These are phyloP conservation scores for Morelia viridis DNA, from an alignment of 2,797 vertebrate species.

Conservation along the genomic window DNA sequence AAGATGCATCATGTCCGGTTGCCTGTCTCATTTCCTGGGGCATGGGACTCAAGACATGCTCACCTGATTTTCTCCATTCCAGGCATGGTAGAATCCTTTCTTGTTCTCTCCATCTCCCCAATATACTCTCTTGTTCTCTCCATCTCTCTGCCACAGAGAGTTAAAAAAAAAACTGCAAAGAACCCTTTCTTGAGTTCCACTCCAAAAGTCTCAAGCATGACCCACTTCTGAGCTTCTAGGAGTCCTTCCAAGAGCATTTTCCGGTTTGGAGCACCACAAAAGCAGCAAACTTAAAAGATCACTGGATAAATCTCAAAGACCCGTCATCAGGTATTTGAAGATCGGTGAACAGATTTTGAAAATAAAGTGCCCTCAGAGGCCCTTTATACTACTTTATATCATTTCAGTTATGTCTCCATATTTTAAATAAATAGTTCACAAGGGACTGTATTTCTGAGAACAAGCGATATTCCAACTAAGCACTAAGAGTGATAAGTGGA, in stretches of 20 bases:
- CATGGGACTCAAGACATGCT: background rate
- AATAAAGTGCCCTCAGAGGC: slow-evolving; percentile 37
- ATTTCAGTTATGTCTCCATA: background rate
- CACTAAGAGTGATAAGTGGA: background rate
- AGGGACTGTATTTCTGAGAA: slow-evolving; percentile 5
- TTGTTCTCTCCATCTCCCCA: slow-evolving; percentile 36
- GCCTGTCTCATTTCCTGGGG: background rate
- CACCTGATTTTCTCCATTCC: slow-evolving; percentile 26
- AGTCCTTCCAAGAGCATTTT: slow-evolving; percentile 50
- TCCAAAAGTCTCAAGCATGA: slow-evolving; percentile 21
- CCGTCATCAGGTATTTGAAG: slow-evolving; percentile 31
- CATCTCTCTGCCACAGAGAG: slow-evolving; percentile 45
- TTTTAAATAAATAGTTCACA: background rate
- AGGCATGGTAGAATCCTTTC: slow-evolving; percentile 56
- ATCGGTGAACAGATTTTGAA: slow-evolving; percentile 22
- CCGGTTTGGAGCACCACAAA: slow-evolving; percentile 38
- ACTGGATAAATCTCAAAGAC: slow-evolving; percentile 50
- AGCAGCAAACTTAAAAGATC: slow-evolving; percentile 14
- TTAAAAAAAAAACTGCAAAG: slow-evolving; percentile 35
- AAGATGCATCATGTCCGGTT: background rate
- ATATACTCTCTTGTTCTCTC: slow-evolving; percentile 2
- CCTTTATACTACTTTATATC: background rate
- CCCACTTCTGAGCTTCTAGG: slow-evolving; percentile 13
- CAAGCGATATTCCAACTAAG: background rate
- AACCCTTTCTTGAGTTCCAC: background rate